phyloP scores from a whole-genome alignment of 2,113 vertebrate genomes.

The mouse (Mus musculus) region DNA sequence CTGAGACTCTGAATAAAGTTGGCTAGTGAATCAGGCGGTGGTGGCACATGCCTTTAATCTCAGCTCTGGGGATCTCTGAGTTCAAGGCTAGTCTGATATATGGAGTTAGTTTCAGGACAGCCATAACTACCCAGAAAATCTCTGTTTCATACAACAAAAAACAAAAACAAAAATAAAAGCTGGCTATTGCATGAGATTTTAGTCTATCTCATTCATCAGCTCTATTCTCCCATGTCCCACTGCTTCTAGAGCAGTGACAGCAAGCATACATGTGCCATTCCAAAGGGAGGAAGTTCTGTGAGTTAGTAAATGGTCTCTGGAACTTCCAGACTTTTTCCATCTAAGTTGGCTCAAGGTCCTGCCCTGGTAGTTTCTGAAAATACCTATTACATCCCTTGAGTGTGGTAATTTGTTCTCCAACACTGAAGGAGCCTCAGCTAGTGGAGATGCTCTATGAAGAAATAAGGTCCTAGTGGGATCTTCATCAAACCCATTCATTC shows the following conservation, averaged over 20 bases:
- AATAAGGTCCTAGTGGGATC: background rate
- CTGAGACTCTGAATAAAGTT: background rate
- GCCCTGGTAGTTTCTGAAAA: background rate
- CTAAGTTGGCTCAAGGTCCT: background rate
- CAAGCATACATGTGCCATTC: background rate
- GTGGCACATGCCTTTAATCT: background rate
- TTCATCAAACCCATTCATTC: background rate
- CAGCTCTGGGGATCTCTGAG: background rate
- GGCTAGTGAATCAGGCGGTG: background rate
- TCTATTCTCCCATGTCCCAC: background rate
- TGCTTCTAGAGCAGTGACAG: background rate
- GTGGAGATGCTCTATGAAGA: background rate
- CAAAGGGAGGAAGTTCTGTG: background rate
- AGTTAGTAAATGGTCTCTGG: background rate
- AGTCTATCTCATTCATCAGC: background rate
- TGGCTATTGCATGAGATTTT: background rate
- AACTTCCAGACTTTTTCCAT: background rate
- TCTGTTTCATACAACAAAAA: background rate
- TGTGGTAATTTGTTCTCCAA: background rate
- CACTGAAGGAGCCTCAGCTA: background rate
- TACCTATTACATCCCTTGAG: too few relatives aligned
- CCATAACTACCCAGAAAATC: background rate
- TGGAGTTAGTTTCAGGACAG: background rate
- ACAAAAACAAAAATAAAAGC: background rate
- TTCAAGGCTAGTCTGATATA: background rate